Evolutionary conservation across 2,888 invertebrate species (phyloP).

Genomic region (Scaptomyza reducta): DNA sequence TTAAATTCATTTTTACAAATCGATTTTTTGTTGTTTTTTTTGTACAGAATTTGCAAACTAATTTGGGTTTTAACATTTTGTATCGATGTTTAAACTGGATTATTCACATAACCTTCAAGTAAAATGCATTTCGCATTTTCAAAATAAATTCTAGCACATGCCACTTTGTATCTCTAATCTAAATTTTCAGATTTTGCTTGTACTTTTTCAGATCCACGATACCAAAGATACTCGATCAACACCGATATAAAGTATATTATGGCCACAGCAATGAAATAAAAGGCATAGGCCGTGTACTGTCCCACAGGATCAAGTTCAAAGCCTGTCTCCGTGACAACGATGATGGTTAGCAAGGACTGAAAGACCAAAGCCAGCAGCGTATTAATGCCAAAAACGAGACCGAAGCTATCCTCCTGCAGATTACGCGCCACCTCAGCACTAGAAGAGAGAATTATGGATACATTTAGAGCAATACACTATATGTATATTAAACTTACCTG

Average conservation of each 20-base stretch:
- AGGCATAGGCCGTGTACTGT: slow-evolving; percentile 82
- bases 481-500: slow-evolving; percentile 63
- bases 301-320: slow-evolving; percentile 72
- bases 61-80: neutral
- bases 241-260: slow-evolving; percentile 78
- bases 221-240: slow-evolving; percentile 68
- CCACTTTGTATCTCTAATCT: slow-evolving; percentile 25
- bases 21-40: too few species aligned
- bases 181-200: slow-evolving; percentile 41
- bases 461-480: too few species aligned
- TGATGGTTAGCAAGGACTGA: slow-evolving; percentile 90
- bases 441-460: slow-evolving; percentile 55
- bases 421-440: slow-evolving; percentile 94
- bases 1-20: too few species aligned
- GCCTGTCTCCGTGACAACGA: slow-evolving; percentile 79
- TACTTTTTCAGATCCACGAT: slow-evolving; percentile 24
- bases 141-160: too few species aligned
- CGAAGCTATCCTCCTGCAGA: slow-evolving; percentile 93
- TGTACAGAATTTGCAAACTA: too few species aligned
- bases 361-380: slow-evolving; percentile 91
- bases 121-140: too few species aligned
- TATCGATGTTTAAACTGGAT: neutral
- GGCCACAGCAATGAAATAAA: slow-evolving; percentile 81
- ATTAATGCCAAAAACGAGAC: slow-evolving; percentile 95
- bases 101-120: too few species aligned